These are phyloP conservation scores for Trileptium ribeirensis DNA, from an alignment of 2,888 invertebrate species.

Conservation along the genomic window DNA sequence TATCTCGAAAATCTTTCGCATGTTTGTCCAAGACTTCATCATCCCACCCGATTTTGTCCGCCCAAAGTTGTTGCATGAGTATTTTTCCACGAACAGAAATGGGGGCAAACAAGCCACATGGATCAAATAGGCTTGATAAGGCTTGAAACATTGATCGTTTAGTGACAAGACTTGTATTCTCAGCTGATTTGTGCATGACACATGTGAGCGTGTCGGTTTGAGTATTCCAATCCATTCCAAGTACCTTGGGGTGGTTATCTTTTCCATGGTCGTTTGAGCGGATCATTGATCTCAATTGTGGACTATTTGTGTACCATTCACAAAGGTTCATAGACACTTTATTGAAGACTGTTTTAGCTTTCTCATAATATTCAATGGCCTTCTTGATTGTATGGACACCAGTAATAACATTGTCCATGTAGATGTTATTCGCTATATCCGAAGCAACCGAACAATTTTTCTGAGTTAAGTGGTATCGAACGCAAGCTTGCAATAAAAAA, in stretches of 20 bases:
- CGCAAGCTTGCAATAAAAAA: too few species aligned
- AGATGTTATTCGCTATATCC: too few species aligned
- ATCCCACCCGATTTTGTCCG: neutral
- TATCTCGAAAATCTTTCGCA: neutral
- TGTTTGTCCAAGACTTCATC: neutral
- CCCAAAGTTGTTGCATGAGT: neutral
- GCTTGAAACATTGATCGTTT: neutral
- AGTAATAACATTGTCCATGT: too few species aligned
- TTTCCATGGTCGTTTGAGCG: neutral
- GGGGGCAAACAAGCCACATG: neutral
- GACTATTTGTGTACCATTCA: too few species aligned
- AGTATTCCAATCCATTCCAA: neutral
- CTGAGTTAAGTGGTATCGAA: conserved; percentile 5
- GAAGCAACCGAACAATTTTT: too few species aligned
- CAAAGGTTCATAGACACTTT: too few species aligned
- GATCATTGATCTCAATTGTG: neutral
- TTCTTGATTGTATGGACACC: neutral
- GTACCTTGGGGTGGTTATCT: neutral
- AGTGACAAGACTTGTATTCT: too few species aligned
- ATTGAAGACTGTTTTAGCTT: too few species aligned
- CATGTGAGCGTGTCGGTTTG: neutral
- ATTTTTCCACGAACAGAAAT: neutral
- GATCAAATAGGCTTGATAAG: neutral
- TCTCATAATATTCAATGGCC: conserved; percentile 8
- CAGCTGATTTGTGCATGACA: too few species aligned